phyloP scores from a whole-genome alignment of 2,888 invertebrate genomes.

The Pantelozetes paolii region DNA sequence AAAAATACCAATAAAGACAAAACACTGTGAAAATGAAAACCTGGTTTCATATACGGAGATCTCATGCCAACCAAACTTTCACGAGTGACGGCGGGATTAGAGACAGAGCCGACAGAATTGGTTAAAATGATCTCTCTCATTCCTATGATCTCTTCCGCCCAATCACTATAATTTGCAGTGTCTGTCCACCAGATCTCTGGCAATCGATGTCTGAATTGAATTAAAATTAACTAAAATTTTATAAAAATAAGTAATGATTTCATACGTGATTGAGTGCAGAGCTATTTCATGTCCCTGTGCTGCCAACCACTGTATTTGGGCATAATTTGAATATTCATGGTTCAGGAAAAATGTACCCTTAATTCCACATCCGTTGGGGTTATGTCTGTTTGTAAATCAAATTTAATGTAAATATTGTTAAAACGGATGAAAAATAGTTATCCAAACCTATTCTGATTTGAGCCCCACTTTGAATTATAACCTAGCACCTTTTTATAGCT shows the following conservation, averaged over 20 bases:
- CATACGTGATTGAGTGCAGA: conserved; percentile 81
- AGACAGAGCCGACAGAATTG: conserved; percentile 45
- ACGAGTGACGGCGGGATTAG: conserved; percentile 43
- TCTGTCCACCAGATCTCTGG: conserved; percentile 49
- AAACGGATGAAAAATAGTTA: background rate
- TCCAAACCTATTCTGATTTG: conserved; percentile 34
- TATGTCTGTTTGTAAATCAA: conserved; percentile 52
- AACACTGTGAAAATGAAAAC: conserved; percentile 11
- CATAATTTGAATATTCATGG: conserved; percentile 87
- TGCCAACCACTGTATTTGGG: conserved; percentile 81
- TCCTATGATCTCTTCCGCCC: conserved; percentile 49
- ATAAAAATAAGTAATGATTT: conserved; percentile 15
- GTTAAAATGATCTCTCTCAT: conserved; percentile 47
- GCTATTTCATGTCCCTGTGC: conserved; percentile 86
- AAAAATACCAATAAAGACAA: background rate
- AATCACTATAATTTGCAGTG: conserved; percentile 46
- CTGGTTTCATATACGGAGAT: conserved; percentile 48
- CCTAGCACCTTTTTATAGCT: conserved; percentile 79
- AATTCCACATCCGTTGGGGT: conserved; percentile 83
- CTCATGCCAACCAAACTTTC: conserved; percentile 48
- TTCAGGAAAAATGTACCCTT: conserved; percentile 89
- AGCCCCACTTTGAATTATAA: conserved; percentile 60
- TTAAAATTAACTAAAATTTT: background rate
- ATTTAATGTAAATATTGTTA: background rate
- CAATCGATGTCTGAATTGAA: conserved; percentile 45